A percentile compares a stretch with the other conserved stretches of the same genome.
Evolutionary conservation across 2,888 invertebrate species (phyloP).

Genomic region (Volucella bombylans): DNA sequence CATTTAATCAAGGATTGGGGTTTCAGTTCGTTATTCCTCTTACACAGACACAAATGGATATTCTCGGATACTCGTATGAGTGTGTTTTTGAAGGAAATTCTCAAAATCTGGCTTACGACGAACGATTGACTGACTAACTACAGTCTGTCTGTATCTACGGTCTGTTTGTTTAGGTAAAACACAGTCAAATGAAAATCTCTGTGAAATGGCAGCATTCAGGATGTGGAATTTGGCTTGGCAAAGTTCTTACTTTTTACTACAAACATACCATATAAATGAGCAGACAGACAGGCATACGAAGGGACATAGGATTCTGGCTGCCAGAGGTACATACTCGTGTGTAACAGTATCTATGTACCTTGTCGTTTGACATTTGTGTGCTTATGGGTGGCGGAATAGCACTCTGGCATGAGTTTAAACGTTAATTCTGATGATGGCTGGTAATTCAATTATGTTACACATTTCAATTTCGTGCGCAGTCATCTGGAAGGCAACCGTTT

Average conservation of each 20-base stretch:
- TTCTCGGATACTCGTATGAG: not conserved
- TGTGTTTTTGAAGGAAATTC: slow-evolving; percentile 4
- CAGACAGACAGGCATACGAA: slow-evolving; percentile 16
- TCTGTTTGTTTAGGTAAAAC: slow-evolving; percentile 71
- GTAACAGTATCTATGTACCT: not conserved
- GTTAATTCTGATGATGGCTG: slow-evolving; percentile 67
- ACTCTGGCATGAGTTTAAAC: slow-evolving; percentile 25
- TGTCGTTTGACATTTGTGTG: slow-evolving; percentile 43
- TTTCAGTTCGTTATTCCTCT: slow-evolving; percentile 66
- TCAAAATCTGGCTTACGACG: slow-evolving; percentile 28
- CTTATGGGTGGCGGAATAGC: slow-evolving; percentile 16
- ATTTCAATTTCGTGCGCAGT: slow-evolving; percentile 69
- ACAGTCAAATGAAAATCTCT: slow-evolving; percentile 49
- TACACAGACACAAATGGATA: slow-evolving; percentile 14
- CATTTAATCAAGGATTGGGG: slow-evolving; percentile 73
- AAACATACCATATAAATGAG: not conserved
- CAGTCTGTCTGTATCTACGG: not conserved
- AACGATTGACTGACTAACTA: slow-evolving; percentile 23
- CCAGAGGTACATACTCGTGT: not conserved
- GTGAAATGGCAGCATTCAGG: slow-evolving; percentile 24
- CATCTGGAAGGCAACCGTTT: slow-evolving; percentile 56
- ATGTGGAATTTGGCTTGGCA: slow-evolving; percentile 17
- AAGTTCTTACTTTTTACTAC: slow-evolving; percentile 6
- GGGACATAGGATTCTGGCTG: slow-evolving; percentile 20
- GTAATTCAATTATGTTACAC: slow-evolving; percentile 68